Evolutionary conservation across 1,140 invertebrate species (phyloP).

Genomic region (Kradibia gibbosae): DNA sequence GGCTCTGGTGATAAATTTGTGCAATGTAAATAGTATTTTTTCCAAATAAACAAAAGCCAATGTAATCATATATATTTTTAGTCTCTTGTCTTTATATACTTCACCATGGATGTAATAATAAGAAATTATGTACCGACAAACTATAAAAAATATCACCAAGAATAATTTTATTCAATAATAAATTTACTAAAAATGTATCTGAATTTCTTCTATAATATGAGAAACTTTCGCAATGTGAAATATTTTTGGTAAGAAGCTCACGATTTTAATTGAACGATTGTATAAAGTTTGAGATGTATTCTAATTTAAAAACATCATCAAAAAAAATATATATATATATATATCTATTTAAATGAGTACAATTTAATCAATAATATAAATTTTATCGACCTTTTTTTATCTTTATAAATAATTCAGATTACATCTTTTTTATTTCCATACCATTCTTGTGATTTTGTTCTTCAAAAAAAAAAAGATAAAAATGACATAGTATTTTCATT

Average conservation of each 20-base stretch:
- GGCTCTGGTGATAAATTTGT: constrained; percentile 65
- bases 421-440: background rate
- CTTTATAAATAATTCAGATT: too few relatives aligned
- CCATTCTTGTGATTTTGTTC: background rate
- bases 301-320: background rate
- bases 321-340: background rate
- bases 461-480: too few relatives aligned
- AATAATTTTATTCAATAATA: background rate
- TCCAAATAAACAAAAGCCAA: constrained; percentile 63
- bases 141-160: background rate
- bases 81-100: constrained; percentile 17
- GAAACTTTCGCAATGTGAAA: background rate
- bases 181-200: background rate
- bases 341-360: background rate
- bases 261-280: background rate
- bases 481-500: too few relatives aligned
- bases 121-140: constrained; percentile 10
- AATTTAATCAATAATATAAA: background rate
- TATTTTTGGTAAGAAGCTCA: constrained; percentile 4
- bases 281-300: background rate
- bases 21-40: constrained; percentile 70
- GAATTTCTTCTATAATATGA: background rate
- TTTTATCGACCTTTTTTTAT: background rate
- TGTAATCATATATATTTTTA: constrained; percentile 50
- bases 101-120: background rate